Evolutionary conservation across 2,888 invertebrate genomes (phyloP).

Genomic region (Oscheius sp.): DNA sequence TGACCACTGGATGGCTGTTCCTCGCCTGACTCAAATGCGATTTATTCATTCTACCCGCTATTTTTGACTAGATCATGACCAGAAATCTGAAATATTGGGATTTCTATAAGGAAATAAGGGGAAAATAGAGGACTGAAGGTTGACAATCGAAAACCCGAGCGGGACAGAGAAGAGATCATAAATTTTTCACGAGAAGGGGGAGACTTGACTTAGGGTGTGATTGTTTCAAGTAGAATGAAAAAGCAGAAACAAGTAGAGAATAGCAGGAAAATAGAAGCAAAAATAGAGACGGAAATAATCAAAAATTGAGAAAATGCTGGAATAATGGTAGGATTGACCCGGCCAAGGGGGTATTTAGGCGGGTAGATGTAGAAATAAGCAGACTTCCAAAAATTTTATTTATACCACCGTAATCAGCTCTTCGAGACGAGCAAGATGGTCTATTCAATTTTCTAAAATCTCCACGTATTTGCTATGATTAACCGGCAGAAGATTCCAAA

Average conservation of each 20-base stretch:
- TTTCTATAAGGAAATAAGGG: not conserved
- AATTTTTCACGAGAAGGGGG: not conserved
- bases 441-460: no score
- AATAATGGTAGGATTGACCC: no score
- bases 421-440: no score
- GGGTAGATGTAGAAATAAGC: no score
- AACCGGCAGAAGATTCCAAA: no score
- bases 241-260: not conserved
- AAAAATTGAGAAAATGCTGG: not conserved
- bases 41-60: conserved; percentile 29
- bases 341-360: no score
- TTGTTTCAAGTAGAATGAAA: not conserved
- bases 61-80: not conserved
- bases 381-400: no score
- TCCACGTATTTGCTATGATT: no score
- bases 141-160: not conserved
- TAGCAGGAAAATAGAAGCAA: not conserved
- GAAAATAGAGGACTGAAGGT: conserved; percentile 7
- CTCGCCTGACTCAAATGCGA: conserved; percentile 39
- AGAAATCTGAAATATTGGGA: not conserved
- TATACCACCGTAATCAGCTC: no score
- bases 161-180: not conserved
- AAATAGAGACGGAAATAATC: not conserved
- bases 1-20: conserved; percentile 49
- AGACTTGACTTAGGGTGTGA: no score